Base-by-base conservation (phyloP, 2,797 vertebrate genomes). In the Semaprochilodus insignis region DNA sequence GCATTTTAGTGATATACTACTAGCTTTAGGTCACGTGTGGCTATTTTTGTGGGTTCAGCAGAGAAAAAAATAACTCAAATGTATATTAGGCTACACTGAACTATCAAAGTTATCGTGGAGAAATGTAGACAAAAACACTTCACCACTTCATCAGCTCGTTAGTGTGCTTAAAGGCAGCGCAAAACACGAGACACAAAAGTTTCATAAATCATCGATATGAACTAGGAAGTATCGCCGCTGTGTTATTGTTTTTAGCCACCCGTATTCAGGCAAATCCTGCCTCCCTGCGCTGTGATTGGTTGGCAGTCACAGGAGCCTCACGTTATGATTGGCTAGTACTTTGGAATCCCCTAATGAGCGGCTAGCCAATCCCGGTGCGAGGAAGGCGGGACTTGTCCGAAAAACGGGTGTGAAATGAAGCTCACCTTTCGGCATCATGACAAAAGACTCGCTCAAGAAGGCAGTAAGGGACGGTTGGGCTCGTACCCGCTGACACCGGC, bases 381-480 rank as follows among this genome's bases (percentile, higher is more conserved):
- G 65, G 31, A 40, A 11, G 63, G 63, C 63, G 63, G 63, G 27
- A 36, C 63, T 66, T 6, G 15, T 2, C 63, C 3, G 31, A 66
- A 36, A 31, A 5, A 66, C 27, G 27, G 63, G 63, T 66, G 63
- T 66, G 63, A 66, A 19, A 17, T 36, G 72, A 72, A 73, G 52
- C 67, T 11, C 31, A 59, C 40, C 62, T 72, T 34, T 72, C 40
- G 16, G 52, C 51, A 67, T 2, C 34, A 59, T 69, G 77, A 70
- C 21, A 19, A 40, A 48, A n/a, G 19, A 14, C 54, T 57, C 19
- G 19, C 17, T 31, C 1, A 10, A 19, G 14, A 8, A 17, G 63
- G 63, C 63, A 19, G 27, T 3, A 27, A 17, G 27, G 1, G 63
- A 66, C 63, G 27, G 63, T 31, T 34, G 63, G 14, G 63, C 14